phyloP scores from a whole-genome alignment of 1,140 invertebrate genomes.

The Drosophila insularis region DNA sequence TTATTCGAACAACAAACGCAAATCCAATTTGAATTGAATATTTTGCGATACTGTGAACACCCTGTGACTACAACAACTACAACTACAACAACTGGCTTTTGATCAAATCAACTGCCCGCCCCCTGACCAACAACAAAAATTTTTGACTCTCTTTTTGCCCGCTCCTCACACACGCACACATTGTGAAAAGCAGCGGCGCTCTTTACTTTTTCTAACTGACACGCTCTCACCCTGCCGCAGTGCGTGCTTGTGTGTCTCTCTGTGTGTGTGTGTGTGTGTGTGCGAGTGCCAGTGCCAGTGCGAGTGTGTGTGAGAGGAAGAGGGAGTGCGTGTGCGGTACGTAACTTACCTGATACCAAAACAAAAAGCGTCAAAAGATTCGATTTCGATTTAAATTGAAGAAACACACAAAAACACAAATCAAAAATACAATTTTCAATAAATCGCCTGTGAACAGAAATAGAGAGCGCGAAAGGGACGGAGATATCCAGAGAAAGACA shows the following conservation, averaged over 20 bases:
- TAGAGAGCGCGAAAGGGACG: neutral
- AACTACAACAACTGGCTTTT: slow-evolving; percentile 40
- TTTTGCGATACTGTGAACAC: slow-evolving; percentile 46
- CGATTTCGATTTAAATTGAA: slow-evolving; percentile 43
- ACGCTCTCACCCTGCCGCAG: slow-evolving; percentile 17
- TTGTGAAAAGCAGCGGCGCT: slow-evolving; percentile 10
- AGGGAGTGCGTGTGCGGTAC: slow-evolving; percentile 59
- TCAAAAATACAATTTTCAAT: slow-evolving; percentile 17
- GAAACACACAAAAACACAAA: slow-evolving; percentile 9
- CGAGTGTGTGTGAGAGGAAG: neutral
- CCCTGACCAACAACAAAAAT: slow-evolving; percentile 35
- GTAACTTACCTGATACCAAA: slow-evolving; percentile 23
- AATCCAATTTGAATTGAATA: slow-evolving; percentile 61
- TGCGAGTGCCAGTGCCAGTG: slow-evolving; percentile 21
- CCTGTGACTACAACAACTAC: slow-evolving; percentile 45
- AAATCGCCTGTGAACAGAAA: slow-evolving; percentile 14
- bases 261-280: slow-evolving; percentile 31
- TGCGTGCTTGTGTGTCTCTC: slow-evolving; percentile 8
- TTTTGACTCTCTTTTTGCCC: slow-evolving; percentile 57
- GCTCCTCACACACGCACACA: slow-evolving; percentile 16
- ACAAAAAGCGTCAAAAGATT: slow-evolving; percentile 28
- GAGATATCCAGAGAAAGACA: neutral
- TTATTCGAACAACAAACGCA: slow-evolving; percentile 1
- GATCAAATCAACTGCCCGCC: slow-evolving; percentile 48
- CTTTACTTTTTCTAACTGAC: slow-evolving; percentile 15